A percentile compares a stretch with the other conserved stretches of the same genome.
These are phyloP conservation scores for Nerophis lumbriciformis DNA, from an alignment of 2,113 vertebrate species.

Conservation along the genomic window DNA sequence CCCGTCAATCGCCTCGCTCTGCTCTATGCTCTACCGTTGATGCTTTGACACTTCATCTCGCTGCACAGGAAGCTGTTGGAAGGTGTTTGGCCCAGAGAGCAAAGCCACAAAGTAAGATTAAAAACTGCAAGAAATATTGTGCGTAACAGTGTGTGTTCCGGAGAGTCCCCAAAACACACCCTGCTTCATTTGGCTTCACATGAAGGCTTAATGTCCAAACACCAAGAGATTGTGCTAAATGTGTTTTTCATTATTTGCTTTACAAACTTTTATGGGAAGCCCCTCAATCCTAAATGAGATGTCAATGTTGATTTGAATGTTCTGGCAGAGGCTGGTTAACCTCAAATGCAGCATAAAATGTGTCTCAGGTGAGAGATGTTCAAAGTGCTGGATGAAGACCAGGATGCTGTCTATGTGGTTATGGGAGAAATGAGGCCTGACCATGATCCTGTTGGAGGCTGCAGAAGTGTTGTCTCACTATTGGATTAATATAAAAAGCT, in stretches of 20 bases:
- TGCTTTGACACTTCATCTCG: conserved; percentile 21
- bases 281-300: conserved; percentile 19
- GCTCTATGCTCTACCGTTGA: background rate
- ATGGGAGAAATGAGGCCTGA: conserved; percentile 50
- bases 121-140: conserved; percentile 29
- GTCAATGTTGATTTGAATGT: conserved; percentile 26
- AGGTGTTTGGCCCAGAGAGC: conserved; percentile 27
- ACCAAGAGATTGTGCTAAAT: background rate
- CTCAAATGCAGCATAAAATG: conserved; percentile 24
- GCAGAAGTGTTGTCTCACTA: conserved; percentile 35
- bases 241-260: background rate
- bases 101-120: conserved; percentile 21
- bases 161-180: conserved; percentile 1
- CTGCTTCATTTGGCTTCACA: background rate
- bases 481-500: conserved; percentile 46
- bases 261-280: conserved; percentile 23
- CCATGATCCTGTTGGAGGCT: conserved; percentile 54
- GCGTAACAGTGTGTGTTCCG: background rate
- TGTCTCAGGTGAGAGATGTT: conserved; percentile 42
- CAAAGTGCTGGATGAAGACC: conserved; percentile 39
- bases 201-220: background rate
- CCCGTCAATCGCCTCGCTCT: conserved; percentile 26
- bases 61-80: conserved; percentile 32
- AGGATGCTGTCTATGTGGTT: conserved; percentile 49
- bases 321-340: conserved; percentile 19